Base-by-base conservation (phyloP, 1,140 invertebrate genomes). In the Ceratosolen solmsi region DNA sequence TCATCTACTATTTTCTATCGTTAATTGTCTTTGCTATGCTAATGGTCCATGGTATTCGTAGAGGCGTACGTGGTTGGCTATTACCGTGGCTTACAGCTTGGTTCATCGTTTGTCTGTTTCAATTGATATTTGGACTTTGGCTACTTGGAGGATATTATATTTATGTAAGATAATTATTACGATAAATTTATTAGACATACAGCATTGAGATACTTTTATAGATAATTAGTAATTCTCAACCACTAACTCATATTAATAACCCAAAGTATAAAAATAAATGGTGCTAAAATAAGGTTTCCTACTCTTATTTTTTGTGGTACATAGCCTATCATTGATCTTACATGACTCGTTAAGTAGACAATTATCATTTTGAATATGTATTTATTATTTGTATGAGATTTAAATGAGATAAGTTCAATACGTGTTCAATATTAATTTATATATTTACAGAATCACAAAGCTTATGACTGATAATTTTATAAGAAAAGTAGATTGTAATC, bases 141-240 rank as follows among this genome's bases (percentile, higher is more conserved):
- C 91, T 97, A 1, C 90, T 97, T 58, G 95, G 95, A 77, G 96
- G 96, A 63, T 97, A 97, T 86, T 97, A 97, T 87, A 97, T 97
- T 89, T 97, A 97, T 92, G 96, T 97, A 92, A 96, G 95, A 93
- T 76, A 27, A 41, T n/a, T 54, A 54, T 56, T 56, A 3, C 22
- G 1, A 7, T 9, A 20, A 30, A 27, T n/a, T 27, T 27, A 25
- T 56, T 22, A 22, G n/a, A n/a, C n/a, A n/a, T n/a, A n/a, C n/a
- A n/a, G n/a, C 17, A 22, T 5, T 15, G 17, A 56, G 8, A 27
- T 25, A 30, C n/a, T 25, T 11, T 8, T 63, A 25, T 8, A 63
- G 5, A 63, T 27, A 30, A 5, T 25, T 63, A 63, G 2, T 5
- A 25, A 27, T 25, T 27, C 25, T 25, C 9, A n/a, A n/a, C n/a